Percentiles rank a stretch among this genome's conserved stretches.
Conservation (phyloP, 2,888 invertebrate species). For the Drosophila fungiperda region DNA sequence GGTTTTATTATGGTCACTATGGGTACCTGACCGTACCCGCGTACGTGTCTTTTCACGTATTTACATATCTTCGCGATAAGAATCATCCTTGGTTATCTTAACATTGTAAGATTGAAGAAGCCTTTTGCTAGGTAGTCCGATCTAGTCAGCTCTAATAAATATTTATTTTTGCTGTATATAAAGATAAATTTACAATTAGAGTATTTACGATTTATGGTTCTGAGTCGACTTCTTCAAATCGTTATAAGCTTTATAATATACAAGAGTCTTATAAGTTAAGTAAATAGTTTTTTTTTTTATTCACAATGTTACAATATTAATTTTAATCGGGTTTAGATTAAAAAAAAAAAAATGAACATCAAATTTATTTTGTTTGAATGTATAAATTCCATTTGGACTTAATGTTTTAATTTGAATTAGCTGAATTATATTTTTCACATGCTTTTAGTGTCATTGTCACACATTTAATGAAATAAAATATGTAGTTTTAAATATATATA, state of each 20-base stretch:
- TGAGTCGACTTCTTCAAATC: not conserved
- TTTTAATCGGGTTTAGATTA: not conserved
- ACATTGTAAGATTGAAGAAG: not conserved
- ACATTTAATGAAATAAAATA: not conserved
- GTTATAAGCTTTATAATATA: not conserved
- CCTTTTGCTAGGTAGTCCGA: not conserved
- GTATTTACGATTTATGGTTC: not conserved
- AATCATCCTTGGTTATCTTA: too few species aligned
- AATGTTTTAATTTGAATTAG: not conserved
- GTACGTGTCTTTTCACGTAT: too few species aligned
- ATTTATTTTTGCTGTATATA: too few species aligned
- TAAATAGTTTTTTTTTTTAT: not conserved
- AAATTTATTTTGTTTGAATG: not conserved
- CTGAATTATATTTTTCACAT: too few species aligned
- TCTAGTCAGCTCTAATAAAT: not conserved
- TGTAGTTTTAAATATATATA: not conserved
- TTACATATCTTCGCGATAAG: too few species aligned
- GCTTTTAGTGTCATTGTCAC: conserved; percentile 5
- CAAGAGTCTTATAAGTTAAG: not conserved
- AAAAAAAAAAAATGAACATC: not conserved
- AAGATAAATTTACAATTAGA: too few species aligned
- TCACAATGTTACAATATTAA: not conserved
- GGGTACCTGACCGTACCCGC: too few species aligned
- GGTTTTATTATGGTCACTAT: too few species aligned
- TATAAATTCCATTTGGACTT: not conserved